Evolutionary conservation across 2,888 invertebrate genomes (phyloP), one percentile per base, ranked within the genome.

Genomic region (Agonopterix arenella): DNA sequence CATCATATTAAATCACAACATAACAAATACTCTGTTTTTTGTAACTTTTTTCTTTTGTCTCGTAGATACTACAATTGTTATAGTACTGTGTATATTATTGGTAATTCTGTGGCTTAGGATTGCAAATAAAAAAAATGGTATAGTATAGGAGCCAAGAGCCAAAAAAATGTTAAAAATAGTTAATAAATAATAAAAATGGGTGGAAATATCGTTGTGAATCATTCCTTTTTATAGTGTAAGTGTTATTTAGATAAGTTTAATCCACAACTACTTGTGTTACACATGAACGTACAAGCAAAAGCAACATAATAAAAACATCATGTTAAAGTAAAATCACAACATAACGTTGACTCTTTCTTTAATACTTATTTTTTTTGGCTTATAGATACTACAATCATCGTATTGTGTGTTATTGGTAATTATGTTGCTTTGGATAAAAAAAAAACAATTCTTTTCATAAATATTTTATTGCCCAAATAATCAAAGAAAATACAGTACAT

Each of bases 61-160:
- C n/a, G n/a, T n/a, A n/a, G n/a, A n/a, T n/a, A n/a, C n/a, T n/a
- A n/a, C n/a, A n/a, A n/a, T n/a, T 36, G n/a, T 45, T 45, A 45
- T 45, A 45, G 45, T 45, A 45, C 45, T 36, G 45, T 45, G 45
- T 45, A 37, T 45, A 45, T 45, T 45, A 45, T 45, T 45, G 45
- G 46, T 46, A 46, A 46, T 38, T 46, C 46, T 46, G 38, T 46
- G 46, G 46, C 46, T 46, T 18, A 46, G 37, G 46, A 46, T 46
- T 37, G 11, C 37, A 46, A 46, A 46, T 46, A 46, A 36, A 46
- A 46, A 46, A 46, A 46, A 28, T n/a, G n/a, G 36, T 18, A 18
- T 28, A 18, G 36, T 28, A 45, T 28, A 45, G 45, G n/a, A 10
- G 18, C 37, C 37, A 37, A 37, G 37, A 37, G 37, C 37, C 37